Percentiles rank a stretch among this genome's conserved stretches.
Conservation (phyloP, 2,888 invertebrate species). For the Hyalella azteca region DNA sequence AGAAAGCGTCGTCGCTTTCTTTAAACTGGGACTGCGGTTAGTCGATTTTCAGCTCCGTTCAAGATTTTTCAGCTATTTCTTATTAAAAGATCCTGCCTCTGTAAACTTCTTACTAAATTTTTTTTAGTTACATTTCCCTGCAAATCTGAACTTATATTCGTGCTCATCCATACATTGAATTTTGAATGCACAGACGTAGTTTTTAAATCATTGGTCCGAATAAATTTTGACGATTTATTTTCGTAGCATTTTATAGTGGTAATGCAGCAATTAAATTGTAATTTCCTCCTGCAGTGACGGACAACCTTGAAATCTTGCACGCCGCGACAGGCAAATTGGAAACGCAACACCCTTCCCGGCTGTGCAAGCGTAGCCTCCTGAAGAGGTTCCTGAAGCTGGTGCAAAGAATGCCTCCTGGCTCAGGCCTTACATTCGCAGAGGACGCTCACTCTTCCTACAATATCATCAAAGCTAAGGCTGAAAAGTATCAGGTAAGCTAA, state of each 20-base stretch:
- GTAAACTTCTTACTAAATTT: too few relatives aligned
- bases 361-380: conserved; percentile 80
- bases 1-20: conserved; percentile 89
- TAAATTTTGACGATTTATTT: too few relatives aligned
- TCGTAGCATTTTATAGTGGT: too few relatives aligned
- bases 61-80: too few relatives aligned
- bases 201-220: too few relatives aligned
- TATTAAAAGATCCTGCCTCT: too few relatives aligned
- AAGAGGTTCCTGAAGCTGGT: conserved; percentile 68
- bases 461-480: background rate
- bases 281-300: conserved; percentile 9
- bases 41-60: conserved; percentile 47
- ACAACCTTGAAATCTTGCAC: conserved; percentile 75
- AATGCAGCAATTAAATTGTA: too few relatives aligned
- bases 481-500: background rate
- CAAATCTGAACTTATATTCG: too few relatives aligned
- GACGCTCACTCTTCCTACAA: conserved; percentile 64
- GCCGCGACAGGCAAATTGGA: conserved; percentile 85
- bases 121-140: too few relatives aligned
- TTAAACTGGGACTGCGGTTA: conserved; percentile 81
- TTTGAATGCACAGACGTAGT: too few relatives aligned
- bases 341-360: conserved; percentile 75
- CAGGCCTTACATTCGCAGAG: conserved; percentile 63
- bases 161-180: too few relatives aligned
- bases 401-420: conserved; percentile 60